These are phyloP conservation scores for Ceriagrion tenellum DNA, from an alignment of 2,888 invertebrate species.

Conservation along the genomic window DNA sequence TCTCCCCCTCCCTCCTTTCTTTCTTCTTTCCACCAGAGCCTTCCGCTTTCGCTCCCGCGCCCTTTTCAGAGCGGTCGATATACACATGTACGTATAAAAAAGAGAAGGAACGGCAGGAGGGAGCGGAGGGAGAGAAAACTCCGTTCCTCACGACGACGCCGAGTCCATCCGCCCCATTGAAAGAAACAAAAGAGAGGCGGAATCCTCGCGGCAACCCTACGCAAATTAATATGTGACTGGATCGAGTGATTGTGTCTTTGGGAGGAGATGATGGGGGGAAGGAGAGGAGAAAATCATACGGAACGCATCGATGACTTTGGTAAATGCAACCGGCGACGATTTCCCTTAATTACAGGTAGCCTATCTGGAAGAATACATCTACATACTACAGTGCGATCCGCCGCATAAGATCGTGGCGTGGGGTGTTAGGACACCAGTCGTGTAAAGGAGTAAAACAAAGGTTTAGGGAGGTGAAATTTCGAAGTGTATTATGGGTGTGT, in stretches of 20 bases:
- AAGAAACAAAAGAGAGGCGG: background rate
- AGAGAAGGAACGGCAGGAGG: background rate
- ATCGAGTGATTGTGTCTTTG: background rate
- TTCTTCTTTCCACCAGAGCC: slow-evolving; percentile 55
- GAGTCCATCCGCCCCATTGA: background rate
- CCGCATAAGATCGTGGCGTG: too few relatives aligned
- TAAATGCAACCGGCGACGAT: background rate
- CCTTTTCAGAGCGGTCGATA: slow-evolving; percentile 74
- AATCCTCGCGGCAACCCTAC: background rate
- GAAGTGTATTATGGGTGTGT: too few relatives aligned
- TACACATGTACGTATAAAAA: slow-evolving; percentile 74
- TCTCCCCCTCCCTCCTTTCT: slow-evolving; percentile 43
- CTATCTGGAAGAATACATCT: too few relatives aligned
- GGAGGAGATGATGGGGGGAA: too few relatives aligned
- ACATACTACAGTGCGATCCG: too few relatives aligned
- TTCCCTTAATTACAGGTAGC: background rate
- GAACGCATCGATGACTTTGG: background rate
- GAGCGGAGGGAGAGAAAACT: background rate
- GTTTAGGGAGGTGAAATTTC: too few relatives aligned
- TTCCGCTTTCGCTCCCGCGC: slow-evolving; percentile 69
- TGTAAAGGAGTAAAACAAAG: too few relatives aligned
- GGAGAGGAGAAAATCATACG: background rate
- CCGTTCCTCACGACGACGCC: background rate
- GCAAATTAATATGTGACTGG: background rate
- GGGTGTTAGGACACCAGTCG: too few relatives aligned